Evolutionary conservation across 37 sponge, comb jelly and placozoan genomes (phyloP).

Genomic region (Petrosia ficiformis): DNA sequence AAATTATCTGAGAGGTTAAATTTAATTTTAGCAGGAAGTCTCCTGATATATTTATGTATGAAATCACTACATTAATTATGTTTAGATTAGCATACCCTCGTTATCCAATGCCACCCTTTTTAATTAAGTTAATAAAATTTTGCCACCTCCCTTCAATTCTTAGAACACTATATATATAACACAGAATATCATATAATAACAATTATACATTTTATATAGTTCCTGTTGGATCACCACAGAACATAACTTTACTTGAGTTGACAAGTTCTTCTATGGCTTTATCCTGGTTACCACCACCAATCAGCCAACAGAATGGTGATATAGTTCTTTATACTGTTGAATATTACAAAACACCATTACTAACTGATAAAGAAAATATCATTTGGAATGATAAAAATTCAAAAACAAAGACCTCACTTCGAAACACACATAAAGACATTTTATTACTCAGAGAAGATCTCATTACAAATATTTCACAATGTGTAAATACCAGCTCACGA

Average conservation of each 20-base stretch:
- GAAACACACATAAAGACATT: too few species aligned
- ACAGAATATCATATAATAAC: too few species aligned
- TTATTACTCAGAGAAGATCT: too few species aligned
- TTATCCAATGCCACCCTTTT: not conserved
- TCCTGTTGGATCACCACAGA: constrained; percentile 4
- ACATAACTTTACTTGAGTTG: not conserved
- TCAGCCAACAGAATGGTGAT: not conserved
- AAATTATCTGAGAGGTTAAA: too few species aligned
- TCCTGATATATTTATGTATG: too few species aligned
- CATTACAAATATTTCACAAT: too few species aligned
- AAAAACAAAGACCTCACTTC: not conserved
- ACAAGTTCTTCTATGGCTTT: not conserved
- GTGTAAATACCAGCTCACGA: too few species aligned
- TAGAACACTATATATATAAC: not conserved
- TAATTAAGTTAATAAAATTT: not conserved
- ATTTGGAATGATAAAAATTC: not conserved
- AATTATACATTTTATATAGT: constrained; percentile 7
- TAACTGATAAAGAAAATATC: too few species aligned
- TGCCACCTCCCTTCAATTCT: not conserved
- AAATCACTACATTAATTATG: too few species aligned
- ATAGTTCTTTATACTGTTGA: not conserved
- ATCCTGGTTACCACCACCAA: constrained; percentile 10
- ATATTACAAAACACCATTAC: too few species aligned
- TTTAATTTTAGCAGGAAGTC: too few species aligned
- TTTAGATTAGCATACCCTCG: not conserved